Percentiles rank a stretch among this genome's conserved stretches.
These are phyloP conservation scores for Andrena praecox DNA, from an alignment of 2,888 invertebrate genomes.

Conservation along the genomic window DNA sequence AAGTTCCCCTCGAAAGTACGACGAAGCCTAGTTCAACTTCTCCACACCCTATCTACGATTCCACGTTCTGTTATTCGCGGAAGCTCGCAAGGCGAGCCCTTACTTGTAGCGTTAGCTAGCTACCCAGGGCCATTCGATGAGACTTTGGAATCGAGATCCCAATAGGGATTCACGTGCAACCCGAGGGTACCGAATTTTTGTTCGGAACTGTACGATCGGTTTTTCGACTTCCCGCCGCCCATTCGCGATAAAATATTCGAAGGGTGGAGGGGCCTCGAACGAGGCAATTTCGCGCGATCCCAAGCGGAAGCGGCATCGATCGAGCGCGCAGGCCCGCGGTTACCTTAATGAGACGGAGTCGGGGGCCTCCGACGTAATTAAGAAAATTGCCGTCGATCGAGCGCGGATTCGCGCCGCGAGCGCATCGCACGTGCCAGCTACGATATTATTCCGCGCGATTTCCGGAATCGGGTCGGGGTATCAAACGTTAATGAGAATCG, in stretches of 20 bases:
- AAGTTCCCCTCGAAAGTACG: slow-evolving; percentile 50
- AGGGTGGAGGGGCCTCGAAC: no score
- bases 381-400: slow-evolving; percentile 51
- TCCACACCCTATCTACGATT: not conserved
- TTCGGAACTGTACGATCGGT: no score
- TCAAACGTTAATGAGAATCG: slow-evolving; percentile 13
- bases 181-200: no score
- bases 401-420: slow-evolving; percentile 4
- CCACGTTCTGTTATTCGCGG: not conserved
- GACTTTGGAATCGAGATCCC: no score
- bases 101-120: no score
- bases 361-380: slow-evolving; percentile 34
- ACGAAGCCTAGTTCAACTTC: slow-evolving; percentile 22
- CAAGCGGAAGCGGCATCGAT: slow-evolving; percentile 27
- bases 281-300: slow-evolving; percentile 22
- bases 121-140: not conserved
- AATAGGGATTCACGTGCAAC: no score
- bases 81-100: not conserved
- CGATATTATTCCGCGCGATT: slow-evolving; percentile 7
- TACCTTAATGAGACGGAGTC: slow-evolving; percentile 31
- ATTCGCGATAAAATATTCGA: not conserved
- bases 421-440: slow-evolving; percentile 20
- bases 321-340: slow-evolving; percentile 27
- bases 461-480: slow-evolving; percentile 15
- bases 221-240: slow-evolving; percentile 17